Percentiles rank a stretch among this genome's conserved stretches.
Evolutionary conservation across 2,888 invertebrate species (phyloP).

Genomic region (Belgica antarctica): DNA sequence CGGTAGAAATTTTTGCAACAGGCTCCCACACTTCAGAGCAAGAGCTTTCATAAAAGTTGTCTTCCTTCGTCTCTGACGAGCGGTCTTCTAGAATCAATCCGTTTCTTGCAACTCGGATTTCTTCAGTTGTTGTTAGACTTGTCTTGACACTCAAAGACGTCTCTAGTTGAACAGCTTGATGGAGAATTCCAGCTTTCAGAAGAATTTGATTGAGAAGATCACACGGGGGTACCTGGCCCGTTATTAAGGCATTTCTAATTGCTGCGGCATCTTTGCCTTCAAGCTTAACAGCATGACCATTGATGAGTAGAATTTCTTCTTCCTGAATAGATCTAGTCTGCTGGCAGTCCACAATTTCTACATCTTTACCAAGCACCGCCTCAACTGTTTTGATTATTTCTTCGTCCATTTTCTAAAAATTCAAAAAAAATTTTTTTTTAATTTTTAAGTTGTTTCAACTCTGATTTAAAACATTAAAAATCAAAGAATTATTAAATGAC

Average conservation of each 20-base stretch:
- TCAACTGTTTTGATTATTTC: constrained; percentile 73
- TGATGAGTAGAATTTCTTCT: constrained; percentile 69
- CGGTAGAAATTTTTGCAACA: constrained; percentile 47
- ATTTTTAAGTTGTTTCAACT: too few species aligned
- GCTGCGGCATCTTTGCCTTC: constrained; percentile 68
- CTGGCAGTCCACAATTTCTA: constrained; percentile 70
- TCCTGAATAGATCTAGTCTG: constrained; percentile 69
- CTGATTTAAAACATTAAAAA: too few species aligned
- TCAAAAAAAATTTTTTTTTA: too few species aligned
- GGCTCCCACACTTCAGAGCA: constrained; percentile 69
- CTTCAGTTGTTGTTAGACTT: constrained; percentile 68
- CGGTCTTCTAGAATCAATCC: constrained; percentile 69
- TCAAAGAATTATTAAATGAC: too few species aligned
- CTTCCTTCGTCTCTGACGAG: constrained; percentile 68
- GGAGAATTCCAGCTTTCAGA: constrained; percentile 64
- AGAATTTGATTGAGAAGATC: constrained; percentile 68
- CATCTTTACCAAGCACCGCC: constrained; percentile 69
- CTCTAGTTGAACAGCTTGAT: constrained; percentile 68
- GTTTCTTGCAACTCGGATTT: constrained; percentile 66
- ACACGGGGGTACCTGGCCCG: constrained; percentile 69
- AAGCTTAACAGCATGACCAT: constrained; percentile 66
- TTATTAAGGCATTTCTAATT: constrained; percentile 66
- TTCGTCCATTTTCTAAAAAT: constrained; percentile 56
- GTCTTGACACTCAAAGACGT: constrained; percentile 70
- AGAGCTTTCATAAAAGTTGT: constrained; percentile 66